Evolutionary conservation across 1,140 invertebrate species (phyloP).

Genomic region (Acromyrmex heyeri): DNA sequence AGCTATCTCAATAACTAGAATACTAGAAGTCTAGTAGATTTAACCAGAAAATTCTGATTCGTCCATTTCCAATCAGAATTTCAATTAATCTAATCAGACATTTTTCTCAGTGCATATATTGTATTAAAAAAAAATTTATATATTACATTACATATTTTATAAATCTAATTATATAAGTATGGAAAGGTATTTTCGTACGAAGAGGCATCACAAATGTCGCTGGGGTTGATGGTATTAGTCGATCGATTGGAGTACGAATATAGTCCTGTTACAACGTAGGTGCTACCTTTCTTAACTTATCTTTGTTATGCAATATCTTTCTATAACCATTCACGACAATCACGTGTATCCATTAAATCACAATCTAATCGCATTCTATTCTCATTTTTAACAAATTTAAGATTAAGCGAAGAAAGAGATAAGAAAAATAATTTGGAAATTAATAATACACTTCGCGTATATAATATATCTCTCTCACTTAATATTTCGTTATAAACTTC

Average conservation of each 20-base stretch:
- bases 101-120: no score
- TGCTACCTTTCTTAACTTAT: slow-evolving; percentile 1
- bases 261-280: slow-evolving; percentile 3
- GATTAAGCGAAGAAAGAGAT: not conserved
- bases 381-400: not conserved
- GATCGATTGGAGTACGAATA: not conserved
- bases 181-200: not conserved
- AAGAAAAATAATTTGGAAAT: not conserved
- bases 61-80: no score
- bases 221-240: not conserved
- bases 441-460: no score
- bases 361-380: not conserved
- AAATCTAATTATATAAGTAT: slow-evolving; percentile 15
- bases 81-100: no score
- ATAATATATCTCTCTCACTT: not conserved
- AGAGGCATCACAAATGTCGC: not conserved
- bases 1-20: no score
- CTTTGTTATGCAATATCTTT: not conserved
- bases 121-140: not conserved
- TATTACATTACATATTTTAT: not conserved
- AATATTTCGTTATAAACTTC: not conserved
- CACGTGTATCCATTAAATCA: not conserved
- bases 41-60: no score
- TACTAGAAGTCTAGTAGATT: no score
- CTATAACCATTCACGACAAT: not conserved